These are phyloP conservation scores for Cuniculus paca DNA, from an alignment of 2,797 vertebrate genomes.

Conservation along the genomic window DNA sequence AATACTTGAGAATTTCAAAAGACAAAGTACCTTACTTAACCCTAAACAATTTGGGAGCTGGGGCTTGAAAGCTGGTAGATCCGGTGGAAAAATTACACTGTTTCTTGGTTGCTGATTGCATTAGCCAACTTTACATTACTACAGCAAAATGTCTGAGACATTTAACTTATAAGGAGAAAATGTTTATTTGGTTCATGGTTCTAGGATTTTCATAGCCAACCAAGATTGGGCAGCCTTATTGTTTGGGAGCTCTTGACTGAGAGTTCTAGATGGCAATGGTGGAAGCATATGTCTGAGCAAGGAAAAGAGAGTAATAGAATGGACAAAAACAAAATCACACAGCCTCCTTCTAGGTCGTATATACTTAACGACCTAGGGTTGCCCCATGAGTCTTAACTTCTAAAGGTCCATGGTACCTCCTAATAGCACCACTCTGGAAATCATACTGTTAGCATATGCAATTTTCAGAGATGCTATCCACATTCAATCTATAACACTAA, in stretches of 20 bases:
- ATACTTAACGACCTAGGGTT: background rate
- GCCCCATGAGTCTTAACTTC: background rate
- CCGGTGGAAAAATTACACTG: background rate
- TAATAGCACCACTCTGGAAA: background rate
- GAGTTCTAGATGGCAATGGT: background rate
- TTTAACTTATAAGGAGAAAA: too few species aligned
- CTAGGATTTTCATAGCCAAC: background rate
- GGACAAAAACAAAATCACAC: background rate
- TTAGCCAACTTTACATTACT: background rate
- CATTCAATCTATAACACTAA: background rate
- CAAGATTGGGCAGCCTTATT: background rate
- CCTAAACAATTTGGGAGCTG: background rate
- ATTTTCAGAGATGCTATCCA: background rate
- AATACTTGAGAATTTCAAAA: background rate
- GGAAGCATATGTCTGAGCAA: background rate
- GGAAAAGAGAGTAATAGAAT: background rate
- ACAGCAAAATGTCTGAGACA: background rate
- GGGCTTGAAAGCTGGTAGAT: background rate
- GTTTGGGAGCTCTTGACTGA: background rate
- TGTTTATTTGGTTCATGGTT: too few species aligned
- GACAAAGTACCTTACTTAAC: background rate
- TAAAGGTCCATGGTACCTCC: background rate
- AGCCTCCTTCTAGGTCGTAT: background rate
- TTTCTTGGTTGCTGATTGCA: background rate
- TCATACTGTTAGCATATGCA: background rate